Evolutionary conservation across 2,888 invertebrate genomes (phyloP).

Genomic region (Endomychus coccineus): DNA sequence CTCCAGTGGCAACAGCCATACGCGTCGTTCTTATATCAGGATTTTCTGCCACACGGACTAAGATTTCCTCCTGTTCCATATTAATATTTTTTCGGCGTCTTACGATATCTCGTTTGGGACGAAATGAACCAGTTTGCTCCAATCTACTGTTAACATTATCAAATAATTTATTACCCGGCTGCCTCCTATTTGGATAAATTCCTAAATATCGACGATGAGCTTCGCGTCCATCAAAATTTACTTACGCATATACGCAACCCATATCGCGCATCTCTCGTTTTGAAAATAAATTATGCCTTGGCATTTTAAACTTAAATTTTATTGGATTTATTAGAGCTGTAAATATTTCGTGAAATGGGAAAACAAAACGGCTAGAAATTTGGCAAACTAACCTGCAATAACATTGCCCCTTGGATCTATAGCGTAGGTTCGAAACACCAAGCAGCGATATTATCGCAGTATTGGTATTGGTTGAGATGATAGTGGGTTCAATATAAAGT

Average conservation of each 20-base stretch:
- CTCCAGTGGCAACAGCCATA: background rate
- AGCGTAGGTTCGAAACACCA: no score
- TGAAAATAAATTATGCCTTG: slow-evolving; percentile 1
- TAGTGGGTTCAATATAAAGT: no score
- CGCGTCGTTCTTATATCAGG: background rate
- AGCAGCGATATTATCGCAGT: no score
- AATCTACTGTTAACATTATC: background rate
- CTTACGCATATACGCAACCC: background rate
- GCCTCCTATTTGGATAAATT: background rate
- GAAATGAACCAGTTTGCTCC: background rate
- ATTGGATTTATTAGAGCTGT: no score
- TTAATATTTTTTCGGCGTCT: background rate
- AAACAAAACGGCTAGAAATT: no score
- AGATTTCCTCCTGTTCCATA: slow-evolving; percentile 1
- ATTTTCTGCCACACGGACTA: background rate
- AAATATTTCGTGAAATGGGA: no score
- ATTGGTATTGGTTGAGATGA: no score
- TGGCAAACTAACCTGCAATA: no score
- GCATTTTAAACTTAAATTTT: slow-evolving; percentile 1
- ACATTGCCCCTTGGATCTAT: no score
- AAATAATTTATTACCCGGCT: background rate
- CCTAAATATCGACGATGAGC: background rate
- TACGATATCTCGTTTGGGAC: background rate
- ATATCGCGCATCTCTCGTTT: background rate
- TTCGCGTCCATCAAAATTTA: background rate